Conservation (phyloP, 2,797 vertebrate genomes). For the Hippocampus kuda region DNA sequence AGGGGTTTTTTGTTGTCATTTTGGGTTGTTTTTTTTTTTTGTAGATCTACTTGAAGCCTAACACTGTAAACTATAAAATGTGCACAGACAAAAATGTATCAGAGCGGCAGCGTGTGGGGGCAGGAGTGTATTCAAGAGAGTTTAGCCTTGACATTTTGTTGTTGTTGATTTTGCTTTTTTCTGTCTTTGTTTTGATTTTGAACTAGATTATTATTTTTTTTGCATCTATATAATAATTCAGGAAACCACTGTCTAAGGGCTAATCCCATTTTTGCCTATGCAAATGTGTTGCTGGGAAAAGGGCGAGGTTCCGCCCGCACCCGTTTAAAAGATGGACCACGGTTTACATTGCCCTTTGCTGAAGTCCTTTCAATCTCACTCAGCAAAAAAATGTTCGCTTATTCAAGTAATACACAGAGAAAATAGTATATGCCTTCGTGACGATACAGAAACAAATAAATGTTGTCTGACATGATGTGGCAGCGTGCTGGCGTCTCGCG, state of each 20-base stretch:
- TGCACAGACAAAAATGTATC: slow-evolving; percentile 67
- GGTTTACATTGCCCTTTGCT: slow-evolving; percentile 96
- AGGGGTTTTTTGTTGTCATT: slow-evolving; percentile 68
- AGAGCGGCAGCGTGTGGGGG: slow-evolving; percentile 39
- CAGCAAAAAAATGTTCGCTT: slow-evolving; percentile 83
- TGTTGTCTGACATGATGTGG: slow-evolving; percentile 81
- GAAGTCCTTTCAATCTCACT: slow-evolving; percentile 83
- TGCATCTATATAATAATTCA: slow-evolving; percentile 83
- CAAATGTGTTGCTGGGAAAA: slow-evolving; percentile 89
- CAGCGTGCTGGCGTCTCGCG: slow-evolving; percentile 64
- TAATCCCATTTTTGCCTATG: slow-evolving; percentile 99
- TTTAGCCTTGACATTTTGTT: slow-evolving; percentile 60
- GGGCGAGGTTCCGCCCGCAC: slow-evolving; percentile 70
- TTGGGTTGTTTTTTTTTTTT: slow-evolving; percentile 50
- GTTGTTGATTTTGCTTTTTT: slow-evolving; percentile 60
- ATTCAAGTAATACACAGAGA: slow-evolving; percentile 77
- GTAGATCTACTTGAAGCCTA: slow-evolving; percentile 80
- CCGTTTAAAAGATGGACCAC: slow-evolving; percentile 73
- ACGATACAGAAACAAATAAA: slow-evolving; percentile 81
- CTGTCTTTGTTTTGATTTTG: slow-evolving; percentile 44
- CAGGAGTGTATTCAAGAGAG: slow-evolving; percentile 47
- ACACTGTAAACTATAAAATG: slow-evolving; percentile 72
- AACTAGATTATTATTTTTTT: slow-evolving; percentile 55
- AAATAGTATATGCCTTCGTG: slow-evolving; percentile 71
- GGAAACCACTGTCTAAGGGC: slow-evolving; percentile 95